Percentiles rank a stretch among this genome's conserved stretches.
phyloP scores from a whole-genome alignment of 2,888 invertebrate genomes.

The Odontocerum albicorne region DNA sequence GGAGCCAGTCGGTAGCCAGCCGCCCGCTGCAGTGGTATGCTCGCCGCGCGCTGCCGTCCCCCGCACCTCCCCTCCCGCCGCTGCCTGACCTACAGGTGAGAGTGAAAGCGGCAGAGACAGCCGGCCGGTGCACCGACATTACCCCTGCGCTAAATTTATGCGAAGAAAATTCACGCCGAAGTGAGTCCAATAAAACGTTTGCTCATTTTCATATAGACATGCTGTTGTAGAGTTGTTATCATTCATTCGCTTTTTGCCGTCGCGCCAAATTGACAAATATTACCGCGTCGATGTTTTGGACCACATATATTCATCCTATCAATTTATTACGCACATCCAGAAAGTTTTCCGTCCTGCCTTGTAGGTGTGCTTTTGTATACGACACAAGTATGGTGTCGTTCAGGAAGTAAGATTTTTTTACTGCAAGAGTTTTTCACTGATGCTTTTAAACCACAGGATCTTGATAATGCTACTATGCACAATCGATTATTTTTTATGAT shows the following conservation, averaged over 20 bases:
- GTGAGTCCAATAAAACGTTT: constrained; percentile 24
- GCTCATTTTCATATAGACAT: constrained; percentile 6
- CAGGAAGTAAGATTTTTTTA: too few species aligned
- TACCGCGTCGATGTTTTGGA: too few species aligned
- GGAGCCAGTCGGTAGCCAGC: constrained; percentile 38
- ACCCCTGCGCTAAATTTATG: constrained; percentile 27
- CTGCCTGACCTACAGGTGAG: constrained; percentile 18
- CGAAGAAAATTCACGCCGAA: constrained; percentile 34
- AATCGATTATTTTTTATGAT: too few species aligned
- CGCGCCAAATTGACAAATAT: neutral
- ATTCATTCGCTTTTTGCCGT: constrained; percentile 8
- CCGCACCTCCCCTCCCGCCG: constrained; percentile 15
- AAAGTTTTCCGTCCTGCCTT: too few species aligned
- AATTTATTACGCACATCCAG: too few species aligned
- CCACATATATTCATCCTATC: too few species aligned
- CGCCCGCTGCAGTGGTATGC: constrained; percentile 39
- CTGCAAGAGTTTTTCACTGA: too few species aligned
- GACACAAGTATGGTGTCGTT: too few species aligned
- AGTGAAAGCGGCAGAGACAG: constrained; percentile 9
- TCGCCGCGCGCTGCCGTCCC: constrained; percentile 10
- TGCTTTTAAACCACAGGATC: too few species aligned
- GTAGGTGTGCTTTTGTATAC: too few species aligned
- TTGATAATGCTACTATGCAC: too few species aligned
- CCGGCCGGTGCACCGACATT: constrained; percentile 22
- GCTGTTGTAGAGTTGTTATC: constrained; percentile 17